Base-by-base conservation (phyloP, 2,113 vertebrate genomes). In the Peromyscus californicus region DNA sequence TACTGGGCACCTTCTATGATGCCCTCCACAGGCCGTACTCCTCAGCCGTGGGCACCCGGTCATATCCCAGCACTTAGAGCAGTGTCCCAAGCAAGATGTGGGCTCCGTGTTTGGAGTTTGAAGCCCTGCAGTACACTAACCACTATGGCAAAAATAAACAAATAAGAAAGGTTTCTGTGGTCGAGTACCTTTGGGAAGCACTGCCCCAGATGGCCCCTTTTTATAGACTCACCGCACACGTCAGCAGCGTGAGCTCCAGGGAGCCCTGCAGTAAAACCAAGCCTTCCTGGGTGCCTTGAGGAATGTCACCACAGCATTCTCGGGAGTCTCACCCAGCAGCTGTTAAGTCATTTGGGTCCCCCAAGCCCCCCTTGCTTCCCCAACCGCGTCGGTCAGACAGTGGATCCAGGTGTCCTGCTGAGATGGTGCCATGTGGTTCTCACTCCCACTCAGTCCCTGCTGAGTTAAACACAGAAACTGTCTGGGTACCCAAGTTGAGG, bases 131-230 rank as follows among this genome's bases (percentile, higher is more conserved):
- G 5, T 65, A 51, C 36, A 29, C 75, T 75, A 65, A 82, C 33
- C 21, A 63, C 54, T 65, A 24, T 61, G 67, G 54, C 57, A 75
- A 75, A 89, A 82, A 82, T 75, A 88, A 39, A 39, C 13, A 48
- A 36, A 63, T 48, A 80, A 22, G 57, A 90, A 94, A 59, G 15
- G 39, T n/a, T 95, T 96, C 93, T 96, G 97, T 97, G 96, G 93
- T 97, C 72, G 89, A 51, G 67, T 94, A 84, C 97, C 93, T 97
- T 96, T 98, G 98, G 93, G 93, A 96, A 97, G 72, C 1, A 0
- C 79, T 51, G n/a, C 57, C 91, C 57, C 74, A 79, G 63, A 79
- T 16, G 1, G 89, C 83, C 92, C 93, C 93, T 83, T 98, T 97
- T 96, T 96, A 98, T 97, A 96, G 97, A 96, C 96, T 97, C 86